phyloP scores from a whole-genome alignment of 2,797 vertebrate genomes.

The Cyprinodon diabolis region DNA sequence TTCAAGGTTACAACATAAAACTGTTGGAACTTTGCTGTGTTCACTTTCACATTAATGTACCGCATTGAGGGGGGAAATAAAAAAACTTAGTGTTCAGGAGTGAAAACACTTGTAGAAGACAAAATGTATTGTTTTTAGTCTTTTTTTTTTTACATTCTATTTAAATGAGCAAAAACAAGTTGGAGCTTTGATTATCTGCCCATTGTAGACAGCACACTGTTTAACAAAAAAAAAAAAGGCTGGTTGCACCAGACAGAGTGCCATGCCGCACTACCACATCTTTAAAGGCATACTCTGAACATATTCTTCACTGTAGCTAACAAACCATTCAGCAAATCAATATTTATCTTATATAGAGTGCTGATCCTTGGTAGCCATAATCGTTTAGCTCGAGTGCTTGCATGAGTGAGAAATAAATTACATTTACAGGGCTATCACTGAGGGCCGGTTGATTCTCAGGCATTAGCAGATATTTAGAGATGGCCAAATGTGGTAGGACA shows the following conservation, averaged over 20 bases:
- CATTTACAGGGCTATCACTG: constrained; percentile 78
- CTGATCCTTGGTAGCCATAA: constrained; percentile 71
- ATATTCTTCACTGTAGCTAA: constrained; percentile 68
- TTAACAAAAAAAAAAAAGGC: not conserved
- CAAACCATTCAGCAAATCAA: constrained; percentile 77
- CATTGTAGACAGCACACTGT: no score
- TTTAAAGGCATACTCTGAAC: constrained; percentile 48
- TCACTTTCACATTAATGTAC: not conserved
- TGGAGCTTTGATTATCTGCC: no score
- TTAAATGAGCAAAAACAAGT: constrained; percentile 8
- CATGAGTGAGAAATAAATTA: constrained; percentile 81
- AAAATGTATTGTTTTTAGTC: not conserved
- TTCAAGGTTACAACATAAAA: not conserved
- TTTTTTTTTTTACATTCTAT: not conserved
- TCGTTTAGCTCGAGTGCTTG: constrained; percentile 80
- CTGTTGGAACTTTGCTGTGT: not conserved
- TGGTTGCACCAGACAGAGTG: constrained; percentile 45
- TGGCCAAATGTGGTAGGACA: constrained; percentile 73
- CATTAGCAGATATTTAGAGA: constrained; percentile 79
- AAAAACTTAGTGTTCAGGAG: not conserved
- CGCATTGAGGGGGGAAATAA: not conserved
- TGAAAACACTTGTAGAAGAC: not conserved
- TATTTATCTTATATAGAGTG: constrained; percentile 79
- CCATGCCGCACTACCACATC: constrained; percentile 27
- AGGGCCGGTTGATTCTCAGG: constrained; percentile 75